Evolutionary conservation across 2,797 vertebrate genomes (phyloP).

Genomic region (Myripristis jacobus): DNA sequence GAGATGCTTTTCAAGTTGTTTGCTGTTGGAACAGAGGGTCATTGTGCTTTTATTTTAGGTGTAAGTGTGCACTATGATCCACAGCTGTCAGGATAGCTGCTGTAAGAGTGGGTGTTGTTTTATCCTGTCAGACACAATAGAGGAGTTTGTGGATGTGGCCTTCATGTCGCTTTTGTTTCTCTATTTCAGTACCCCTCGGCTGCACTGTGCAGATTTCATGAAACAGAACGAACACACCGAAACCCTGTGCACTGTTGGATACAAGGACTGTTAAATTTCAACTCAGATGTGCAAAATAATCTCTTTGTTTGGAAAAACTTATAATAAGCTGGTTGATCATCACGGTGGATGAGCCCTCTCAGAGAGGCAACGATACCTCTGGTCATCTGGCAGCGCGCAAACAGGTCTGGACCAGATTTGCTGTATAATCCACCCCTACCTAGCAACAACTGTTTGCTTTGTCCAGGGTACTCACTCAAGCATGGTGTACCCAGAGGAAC

Average conservation of each 20-base stretch:
- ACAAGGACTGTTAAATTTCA: neutral
- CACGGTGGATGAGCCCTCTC: slow-evolving; percentile 26
- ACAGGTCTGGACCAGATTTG: slow-evolving; percentile 66
- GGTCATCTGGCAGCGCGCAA: slow-evolving; percentile 72
- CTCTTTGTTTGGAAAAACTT: slow-evolving; percentile 9
- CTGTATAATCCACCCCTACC: slow-evolving; percentile 73
- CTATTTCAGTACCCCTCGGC: too few relatives aligned
- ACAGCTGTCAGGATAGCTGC: slow-evolving; percentile 12
- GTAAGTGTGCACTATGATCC: neutral
- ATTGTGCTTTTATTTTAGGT: slow-evolving; percentile 10
- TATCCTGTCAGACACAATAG: neutral
- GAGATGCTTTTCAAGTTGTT: slow-evolving; percentile 18
- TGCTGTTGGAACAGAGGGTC: slow-evolving; percentile 24
- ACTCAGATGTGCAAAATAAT: slow-evolving; percentile 12
- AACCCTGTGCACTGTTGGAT: neutral
- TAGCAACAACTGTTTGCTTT: slow-evolving; percentile 83
- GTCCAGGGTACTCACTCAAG: slow-evolving; percentile 26
- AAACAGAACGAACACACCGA: slow-evolving; percentile 2
- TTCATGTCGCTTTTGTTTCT: neutral
- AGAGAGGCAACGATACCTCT: slow-evolving; percentile 40
- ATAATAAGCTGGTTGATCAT: slow-evolving; percentile 35
- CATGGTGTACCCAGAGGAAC: slow-evolving; percentile 9
- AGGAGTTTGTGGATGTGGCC: neutral
- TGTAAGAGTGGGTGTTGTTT: neutral
- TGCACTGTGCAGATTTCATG: neutral